Evolutionary conservation across 2,888 invertebrate genomes (phyloP).

Genomic region (Xylocampa areola): DNA sequence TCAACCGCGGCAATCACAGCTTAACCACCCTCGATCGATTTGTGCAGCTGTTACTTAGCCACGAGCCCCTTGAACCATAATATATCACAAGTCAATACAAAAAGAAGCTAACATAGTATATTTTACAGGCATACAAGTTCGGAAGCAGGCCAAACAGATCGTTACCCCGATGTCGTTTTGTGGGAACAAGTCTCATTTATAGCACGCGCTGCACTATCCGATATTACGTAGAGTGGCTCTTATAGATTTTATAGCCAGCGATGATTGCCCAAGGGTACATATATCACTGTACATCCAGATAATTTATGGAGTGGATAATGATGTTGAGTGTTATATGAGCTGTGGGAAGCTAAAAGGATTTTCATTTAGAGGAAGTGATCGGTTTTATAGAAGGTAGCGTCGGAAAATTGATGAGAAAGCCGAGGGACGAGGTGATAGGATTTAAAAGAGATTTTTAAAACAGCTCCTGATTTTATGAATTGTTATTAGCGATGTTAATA

Average conservation of each 20-base stretch:
- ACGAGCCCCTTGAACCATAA: neutral
- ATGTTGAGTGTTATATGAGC: constrained; percentile 52
- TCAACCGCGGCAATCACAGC: too few species aligned
- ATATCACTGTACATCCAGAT: constrained; percentile 78
- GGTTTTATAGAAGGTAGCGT: constrained; percentile 14
- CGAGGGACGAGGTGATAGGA: too few species aligned
- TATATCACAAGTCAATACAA: constrained; percentile 32
- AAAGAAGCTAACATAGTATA: constrained; percentile 25
- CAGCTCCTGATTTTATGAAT: too few species aligned
- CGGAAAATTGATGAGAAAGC: constrained; percentile 1
- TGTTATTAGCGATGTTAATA: too few species aligned
- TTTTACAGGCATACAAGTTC: constrained; percentile 34
- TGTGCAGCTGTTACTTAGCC: too few species aligned
- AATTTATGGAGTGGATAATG: constrained; percentile 73
- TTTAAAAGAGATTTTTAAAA: too few species aligned
- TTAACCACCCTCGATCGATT: too few species aligned
- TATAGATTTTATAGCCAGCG: constrained; percentile 60
- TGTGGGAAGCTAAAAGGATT: constrained; percentile 45
- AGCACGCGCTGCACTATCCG: constrained; percentile 64
- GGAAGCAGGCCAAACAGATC: constrained; percentile 52
- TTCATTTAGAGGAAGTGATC: constrained; percentile 37
- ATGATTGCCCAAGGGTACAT: constrained; percentile 83
- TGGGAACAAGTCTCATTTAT: constrained; percentile 64
- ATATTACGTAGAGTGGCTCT: constrained; percentile 58
- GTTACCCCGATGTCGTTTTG: constrained; percentile 61